phyloP scores from a whole-genome alignment of 2,113 vertebrate species.

The Notechis scutatus region DNA sequence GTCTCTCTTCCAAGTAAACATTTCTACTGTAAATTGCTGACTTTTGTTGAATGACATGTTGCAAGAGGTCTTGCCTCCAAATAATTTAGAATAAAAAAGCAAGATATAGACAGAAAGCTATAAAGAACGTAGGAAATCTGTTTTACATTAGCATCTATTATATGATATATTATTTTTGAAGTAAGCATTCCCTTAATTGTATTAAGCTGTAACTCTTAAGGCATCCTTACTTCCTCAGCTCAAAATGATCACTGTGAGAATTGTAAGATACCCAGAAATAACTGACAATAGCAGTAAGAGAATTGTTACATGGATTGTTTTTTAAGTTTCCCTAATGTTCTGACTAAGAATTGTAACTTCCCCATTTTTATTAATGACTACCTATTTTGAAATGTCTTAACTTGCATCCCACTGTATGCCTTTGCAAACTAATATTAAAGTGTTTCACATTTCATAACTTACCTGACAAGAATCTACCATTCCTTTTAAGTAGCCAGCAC shows the following conservation, averaged over 20 bases:
- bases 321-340: neutral
- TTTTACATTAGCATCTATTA: neutral
- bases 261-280: neutral
- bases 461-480: constrained; percentile 88
- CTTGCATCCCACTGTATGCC: neutral
- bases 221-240: neutral
- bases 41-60: neutral
- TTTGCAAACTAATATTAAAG: neutral
- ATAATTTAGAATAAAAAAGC: neutral
- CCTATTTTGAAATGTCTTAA: too few relatives aligned
- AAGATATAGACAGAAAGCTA: neutral
- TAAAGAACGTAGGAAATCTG: neutral
- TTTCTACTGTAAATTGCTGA: neutral
- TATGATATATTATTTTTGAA: neutral
- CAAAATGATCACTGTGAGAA: neutral
- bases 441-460: constrained; percentile 18
- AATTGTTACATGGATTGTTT: neutral
- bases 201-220: neutral
- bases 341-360: neutral
- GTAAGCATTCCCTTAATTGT: neutral
- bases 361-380: neutral
- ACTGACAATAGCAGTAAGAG: neutral
- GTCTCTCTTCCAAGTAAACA: neutral
- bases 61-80: neutral
- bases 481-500: constrained; percentile 80